Percentiles rank a stretch among this genome's conserved stretches.
Evolutionary conservation across 2,113 vertebrate species (phyloP).

Genomic region (Cairina moschata): DNA sequence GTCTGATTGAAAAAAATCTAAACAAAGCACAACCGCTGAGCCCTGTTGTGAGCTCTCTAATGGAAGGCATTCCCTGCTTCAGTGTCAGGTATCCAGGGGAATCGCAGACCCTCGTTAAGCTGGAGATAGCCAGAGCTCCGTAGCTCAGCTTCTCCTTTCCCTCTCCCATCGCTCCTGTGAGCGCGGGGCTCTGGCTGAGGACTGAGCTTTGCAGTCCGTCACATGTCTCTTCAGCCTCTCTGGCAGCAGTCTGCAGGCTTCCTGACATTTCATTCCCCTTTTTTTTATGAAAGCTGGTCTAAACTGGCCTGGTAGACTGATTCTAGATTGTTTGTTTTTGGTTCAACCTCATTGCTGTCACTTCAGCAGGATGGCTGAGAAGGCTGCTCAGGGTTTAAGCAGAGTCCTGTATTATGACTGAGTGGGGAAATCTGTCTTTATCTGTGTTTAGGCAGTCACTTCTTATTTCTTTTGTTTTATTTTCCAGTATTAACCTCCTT

Average conservation of each 20-base stretch:
- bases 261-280: background rate
- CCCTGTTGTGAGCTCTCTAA: background rate
- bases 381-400: background rate
- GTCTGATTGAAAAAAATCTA: background rate
- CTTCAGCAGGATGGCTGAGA: background rate
- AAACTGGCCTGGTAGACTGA: background rate
- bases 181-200: rapidly evolving
- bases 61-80: background rate
- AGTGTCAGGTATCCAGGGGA: background rate
- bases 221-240: background rate
- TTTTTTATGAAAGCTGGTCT: background rate
- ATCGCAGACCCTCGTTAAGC: background rate
- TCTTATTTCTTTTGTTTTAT: background rate
- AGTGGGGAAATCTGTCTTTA: background rate
- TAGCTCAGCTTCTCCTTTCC: background rate
- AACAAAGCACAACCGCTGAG: background rate
- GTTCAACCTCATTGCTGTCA: background rate
- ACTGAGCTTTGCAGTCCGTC: background rate
- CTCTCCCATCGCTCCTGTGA: background rate
- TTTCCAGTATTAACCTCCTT: background rate
- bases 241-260: background rate
- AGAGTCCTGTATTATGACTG: background rate
- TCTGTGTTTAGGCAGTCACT: background rate
- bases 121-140: background rate
- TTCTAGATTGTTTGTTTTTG: background rate